phyloP scores from a whole-genome alignment of 2,888 invertebrate genomes.

The Halictus quadricinctus region DNA sequence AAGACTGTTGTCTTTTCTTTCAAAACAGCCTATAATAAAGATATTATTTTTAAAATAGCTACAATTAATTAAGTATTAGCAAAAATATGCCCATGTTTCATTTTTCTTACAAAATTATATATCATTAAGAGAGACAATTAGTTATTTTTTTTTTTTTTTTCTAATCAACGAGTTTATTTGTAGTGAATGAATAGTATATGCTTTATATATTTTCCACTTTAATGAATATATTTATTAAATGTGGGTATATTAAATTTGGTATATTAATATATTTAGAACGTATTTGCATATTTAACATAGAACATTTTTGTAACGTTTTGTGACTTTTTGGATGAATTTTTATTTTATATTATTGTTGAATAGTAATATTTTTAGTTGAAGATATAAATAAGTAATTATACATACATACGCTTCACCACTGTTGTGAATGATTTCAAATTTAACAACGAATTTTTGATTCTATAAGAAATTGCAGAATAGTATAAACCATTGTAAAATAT shows the following conservation, averaged over 20 bases:
- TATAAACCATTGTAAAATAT: slow-evolving; percentile 14
- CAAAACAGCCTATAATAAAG: not conserved
- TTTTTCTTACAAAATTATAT: not conserved
- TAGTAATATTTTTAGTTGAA: not conserved
- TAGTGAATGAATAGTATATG: slow-evolving; percentile 21
- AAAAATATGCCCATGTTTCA: not conserved
- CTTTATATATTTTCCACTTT: slow-evolving; percentile 56
- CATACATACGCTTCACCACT: not conserved
- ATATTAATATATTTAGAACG: not conserved
- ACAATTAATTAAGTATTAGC: not conserved
- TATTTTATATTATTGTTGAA: slow-evolving; percentile 10
- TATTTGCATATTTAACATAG: slow-evolving; percentile 4
- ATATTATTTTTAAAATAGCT: not conserved
- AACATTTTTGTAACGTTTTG: not conserved
- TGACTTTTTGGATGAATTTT: slow-evolving; percentile 3
- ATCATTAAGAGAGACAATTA: not conserved
- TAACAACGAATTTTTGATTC: slow-evolving; percentile 15
- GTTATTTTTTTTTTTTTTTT: not conserved
- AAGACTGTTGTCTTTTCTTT: not conserved
- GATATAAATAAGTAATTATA: not conserved
- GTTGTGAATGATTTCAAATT: slow-evolving; percentile 3
- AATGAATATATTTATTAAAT: slow-evolving; percentile 39
- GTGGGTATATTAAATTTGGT: not conserved
- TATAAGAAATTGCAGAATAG: slow-evolving; percentile 15
- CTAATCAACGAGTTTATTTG: not conserved